phyloP scores from a whole-genome alignment of 2,888 invertebrate genomes.

The Gryllus longicercus region DNA sequence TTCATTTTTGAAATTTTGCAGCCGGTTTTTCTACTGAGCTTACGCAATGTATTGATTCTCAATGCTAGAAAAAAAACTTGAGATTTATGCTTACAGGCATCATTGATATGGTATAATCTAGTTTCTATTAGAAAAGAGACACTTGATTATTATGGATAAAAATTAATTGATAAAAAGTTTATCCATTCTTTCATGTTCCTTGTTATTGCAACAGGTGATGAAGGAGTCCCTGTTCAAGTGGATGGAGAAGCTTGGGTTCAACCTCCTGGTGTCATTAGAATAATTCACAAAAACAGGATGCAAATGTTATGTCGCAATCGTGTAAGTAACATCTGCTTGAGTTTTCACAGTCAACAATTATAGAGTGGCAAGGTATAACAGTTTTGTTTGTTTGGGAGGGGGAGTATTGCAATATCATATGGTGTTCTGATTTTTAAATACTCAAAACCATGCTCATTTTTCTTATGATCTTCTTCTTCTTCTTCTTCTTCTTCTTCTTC shows the following conservation, averaged over 20 bases:
- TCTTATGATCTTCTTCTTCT: no score
- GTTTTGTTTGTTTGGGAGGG: no score
- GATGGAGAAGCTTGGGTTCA: constrained; percentile 99
- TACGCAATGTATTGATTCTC: no score
- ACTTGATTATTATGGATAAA: not conserved
- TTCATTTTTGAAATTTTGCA: no score
- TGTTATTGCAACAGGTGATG: constrained; percentile 57
- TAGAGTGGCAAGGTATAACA: no score
- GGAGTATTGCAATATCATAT: no score
- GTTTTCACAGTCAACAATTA: no score
- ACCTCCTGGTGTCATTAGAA: constrained; percentile 92
- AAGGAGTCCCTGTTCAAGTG: constrained; percentile 90
- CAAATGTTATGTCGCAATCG: constrained; percentile 93
- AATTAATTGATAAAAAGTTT: not conserved
- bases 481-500: no score
- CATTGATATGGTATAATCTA: not conserved
- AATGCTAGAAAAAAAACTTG: no score
- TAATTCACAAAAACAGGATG: constrained; percentile 94
- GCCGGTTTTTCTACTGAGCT: no score
- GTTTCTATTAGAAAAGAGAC: not conserved
- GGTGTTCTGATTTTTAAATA: no score
- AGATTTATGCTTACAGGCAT: not conserved
- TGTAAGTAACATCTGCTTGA: constrained; percentile 46
- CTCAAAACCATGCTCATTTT: no score
- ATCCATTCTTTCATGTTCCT: not conserved